phyloP scores from a whole-genome alignment of 2,797 vertebrate genomes.

The Aselliscus stoliczkanus region DNA sequence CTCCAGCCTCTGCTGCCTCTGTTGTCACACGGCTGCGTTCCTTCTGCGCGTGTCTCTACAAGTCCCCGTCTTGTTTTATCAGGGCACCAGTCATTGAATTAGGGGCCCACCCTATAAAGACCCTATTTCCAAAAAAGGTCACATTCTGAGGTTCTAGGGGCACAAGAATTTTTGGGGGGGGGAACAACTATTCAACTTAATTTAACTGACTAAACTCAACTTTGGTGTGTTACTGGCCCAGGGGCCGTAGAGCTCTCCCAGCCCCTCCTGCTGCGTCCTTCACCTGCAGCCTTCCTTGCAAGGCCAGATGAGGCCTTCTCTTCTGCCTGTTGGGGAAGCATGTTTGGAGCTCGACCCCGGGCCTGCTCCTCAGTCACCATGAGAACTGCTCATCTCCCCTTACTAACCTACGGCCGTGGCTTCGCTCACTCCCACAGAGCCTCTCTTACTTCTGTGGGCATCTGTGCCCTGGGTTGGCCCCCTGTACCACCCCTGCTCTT shows the following conservation, averaged over 20 bases:
- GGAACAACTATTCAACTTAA: neutral
- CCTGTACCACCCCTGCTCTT: too few species aligned
- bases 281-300: neutral
- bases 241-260: accelerated
- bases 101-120: too few species aligned
- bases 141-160: neutral
- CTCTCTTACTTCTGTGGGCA: neutral
- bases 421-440: neutral
- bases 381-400: neutral
- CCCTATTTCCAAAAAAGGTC: neutral
- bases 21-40: neutral
- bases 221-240: neutral
- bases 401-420: neutral
- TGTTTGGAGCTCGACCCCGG: neutral
- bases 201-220: neutral
- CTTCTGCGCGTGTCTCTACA: too few species aligned
- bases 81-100: too few species aligned
- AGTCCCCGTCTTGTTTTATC: neutral
- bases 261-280: neutral
- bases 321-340: neutral
- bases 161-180: neutral
- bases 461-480: too few species aligned
- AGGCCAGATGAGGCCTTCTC: neutral
- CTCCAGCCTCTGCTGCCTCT: neutral
- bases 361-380: neutral